These are phyloP conservation scores for Dichetophora obliterata DNA, from an alignment of 2,888 invertebrate species.

Conservation along the genomic window DNA sequence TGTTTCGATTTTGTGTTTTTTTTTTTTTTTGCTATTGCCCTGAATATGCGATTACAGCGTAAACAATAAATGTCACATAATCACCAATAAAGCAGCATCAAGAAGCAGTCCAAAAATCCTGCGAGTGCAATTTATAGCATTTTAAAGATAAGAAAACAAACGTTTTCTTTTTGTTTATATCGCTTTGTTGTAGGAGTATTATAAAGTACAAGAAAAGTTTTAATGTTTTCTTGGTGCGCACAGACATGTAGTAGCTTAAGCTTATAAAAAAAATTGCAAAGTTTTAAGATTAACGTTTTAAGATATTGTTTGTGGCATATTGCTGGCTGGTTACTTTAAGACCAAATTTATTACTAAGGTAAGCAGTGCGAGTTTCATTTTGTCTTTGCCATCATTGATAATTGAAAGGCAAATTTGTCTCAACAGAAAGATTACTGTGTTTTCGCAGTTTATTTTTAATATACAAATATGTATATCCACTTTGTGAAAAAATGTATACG, in stretches of 20 bases:
- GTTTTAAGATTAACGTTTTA: not conserved
- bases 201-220: not conserved
- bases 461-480: no score
- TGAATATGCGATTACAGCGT: constrained; percentile 62
- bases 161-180: not conserved
- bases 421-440: no score
- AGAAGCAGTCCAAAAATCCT: not conserved
- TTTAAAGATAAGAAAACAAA: constrained; percentile 15
- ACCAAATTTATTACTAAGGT: constrained; percentile 22
- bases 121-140: constrained; percentile 26
- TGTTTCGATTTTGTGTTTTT: not conserved
- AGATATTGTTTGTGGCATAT: not conserved
- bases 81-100: constrained; percentile 60
- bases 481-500: no score
- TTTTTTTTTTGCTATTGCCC: not conserved
- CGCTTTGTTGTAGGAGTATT: not conserved
- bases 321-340: not conserved
- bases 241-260: not conserved
- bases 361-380: not conserved
- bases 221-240: not conserved
- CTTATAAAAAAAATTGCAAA: not conserved
- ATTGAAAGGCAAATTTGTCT: no score
- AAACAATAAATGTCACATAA: constrained; percentile 70
- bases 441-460: no score
- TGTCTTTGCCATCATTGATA: no score